Conservation (phyloP, 2,797 vertebrate genomes). For the Channallabes apus region DNA sequence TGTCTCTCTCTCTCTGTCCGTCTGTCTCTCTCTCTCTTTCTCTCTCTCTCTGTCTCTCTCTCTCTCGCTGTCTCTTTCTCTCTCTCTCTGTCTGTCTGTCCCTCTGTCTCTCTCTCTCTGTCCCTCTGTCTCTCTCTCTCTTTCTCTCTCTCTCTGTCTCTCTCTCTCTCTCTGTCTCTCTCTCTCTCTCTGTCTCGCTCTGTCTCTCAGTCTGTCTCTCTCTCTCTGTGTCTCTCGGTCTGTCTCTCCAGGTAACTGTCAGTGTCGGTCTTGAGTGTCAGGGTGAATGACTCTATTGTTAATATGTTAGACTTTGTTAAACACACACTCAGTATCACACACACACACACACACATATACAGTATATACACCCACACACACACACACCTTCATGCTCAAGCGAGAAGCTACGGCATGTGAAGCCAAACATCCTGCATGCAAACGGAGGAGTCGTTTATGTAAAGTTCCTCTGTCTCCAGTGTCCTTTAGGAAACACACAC, state of each 20-base stretch:
- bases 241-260: conserved; percentile 10
- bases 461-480: conserved; percentile 29
- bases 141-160: no score
- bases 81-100: neutral
- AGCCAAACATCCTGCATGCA: conserved; percentile 36
- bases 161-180: no score
- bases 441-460: conserved; percentile 41
- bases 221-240: no score
- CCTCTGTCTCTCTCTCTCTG: neutral
- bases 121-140: conserved; percentile 6
- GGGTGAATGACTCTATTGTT: neutral
- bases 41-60: no score
- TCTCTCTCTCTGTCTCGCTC: no score
- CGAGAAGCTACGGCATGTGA: conserved; percentile 38
- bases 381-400: conserved; percentile 30
- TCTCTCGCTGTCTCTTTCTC: conserved; percentile 18
- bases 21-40: conserved; percentile 20
- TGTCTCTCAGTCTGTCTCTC: no score
- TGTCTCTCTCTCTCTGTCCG: no score
- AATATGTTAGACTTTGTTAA: neutral
- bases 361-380: conserved; percentile 14
- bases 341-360: no score
- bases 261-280: neutral
- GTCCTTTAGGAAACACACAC: neutral
- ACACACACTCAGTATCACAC: neutral